Conservation (phyloP, 2,888 invertebrate genomes). For the Prenolepis imparis region DNA sequence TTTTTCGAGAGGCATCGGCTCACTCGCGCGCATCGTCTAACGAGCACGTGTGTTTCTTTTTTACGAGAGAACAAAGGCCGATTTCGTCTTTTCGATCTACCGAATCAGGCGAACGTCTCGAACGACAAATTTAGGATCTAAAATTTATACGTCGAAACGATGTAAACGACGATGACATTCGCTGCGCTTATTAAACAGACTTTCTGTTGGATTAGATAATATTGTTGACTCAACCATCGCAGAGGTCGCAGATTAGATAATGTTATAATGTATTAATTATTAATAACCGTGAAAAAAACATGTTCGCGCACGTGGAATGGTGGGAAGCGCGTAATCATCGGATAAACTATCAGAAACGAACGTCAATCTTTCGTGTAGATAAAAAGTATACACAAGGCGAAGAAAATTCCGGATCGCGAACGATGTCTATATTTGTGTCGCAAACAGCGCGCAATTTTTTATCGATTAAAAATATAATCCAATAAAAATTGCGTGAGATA, state of each 20-base stretch:
- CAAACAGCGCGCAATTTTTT: background rate
- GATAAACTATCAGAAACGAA: background rate
- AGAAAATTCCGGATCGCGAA: background rate
- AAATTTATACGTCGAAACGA: background rate
- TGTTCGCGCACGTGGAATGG: background rate
- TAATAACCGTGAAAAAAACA: conserved; percentile 8
- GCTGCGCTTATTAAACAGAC: background rate
- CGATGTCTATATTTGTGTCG: conserved; percentile 25
- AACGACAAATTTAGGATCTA: background rate
- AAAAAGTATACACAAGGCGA: background rate
- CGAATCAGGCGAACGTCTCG: background rate
- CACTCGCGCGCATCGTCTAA: background rate
- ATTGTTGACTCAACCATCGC: background rate
- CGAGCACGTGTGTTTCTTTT: background rate
- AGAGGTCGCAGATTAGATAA: conserved; percentile 24
- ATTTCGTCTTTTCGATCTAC: background rate
- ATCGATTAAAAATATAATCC: conserved; percentile 29
- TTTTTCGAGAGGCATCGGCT: background rate
- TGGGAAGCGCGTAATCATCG: background rate
- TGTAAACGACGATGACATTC: background rate
- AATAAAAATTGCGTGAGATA: background rate
- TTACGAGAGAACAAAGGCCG: background rate
- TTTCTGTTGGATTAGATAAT: conserved; percentile 15
- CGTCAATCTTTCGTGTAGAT: background rate
- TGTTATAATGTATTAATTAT: conserved; percentile 12